Evolutionary conservation across 1,140 invertebrate genomes (phyloP).

Genomic region (Drosophila sechellia): DNA sequence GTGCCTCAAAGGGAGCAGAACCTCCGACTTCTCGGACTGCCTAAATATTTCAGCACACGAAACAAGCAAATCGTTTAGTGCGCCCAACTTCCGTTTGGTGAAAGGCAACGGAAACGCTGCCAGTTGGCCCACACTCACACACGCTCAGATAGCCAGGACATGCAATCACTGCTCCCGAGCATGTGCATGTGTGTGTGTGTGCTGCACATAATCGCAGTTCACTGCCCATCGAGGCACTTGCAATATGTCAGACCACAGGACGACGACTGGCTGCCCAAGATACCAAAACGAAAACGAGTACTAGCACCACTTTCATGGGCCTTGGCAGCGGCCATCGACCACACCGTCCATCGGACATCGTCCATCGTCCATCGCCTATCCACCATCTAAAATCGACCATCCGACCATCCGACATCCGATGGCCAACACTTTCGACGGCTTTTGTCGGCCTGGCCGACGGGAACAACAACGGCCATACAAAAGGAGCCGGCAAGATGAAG

Average conservation of each 20-base stretch:
- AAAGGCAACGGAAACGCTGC: conserved; percentile 68
- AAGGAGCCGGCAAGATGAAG: conserved; percentile 52
- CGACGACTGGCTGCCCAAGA: conserved; percentile 61
- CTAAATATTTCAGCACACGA: conserved; percentile 71
- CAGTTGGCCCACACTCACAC: conserved; percentile 9
- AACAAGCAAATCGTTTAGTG: conserved; percentile 82
- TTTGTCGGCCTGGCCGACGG: conserved; percentile 43
- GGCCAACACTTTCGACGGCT: conserved; percentile 50
- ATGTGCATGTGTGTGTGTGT: conserved; percentile 36
- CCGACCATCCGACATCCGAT: conserved; percentile 15
- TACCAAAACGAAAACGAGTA: conserved; percentile 37
- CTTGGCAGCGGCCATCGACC: conserved; percentile 32
- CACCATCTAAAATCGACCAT: conserved; percentile 3
- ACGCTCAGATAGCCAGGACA: conserved; percentile 33
- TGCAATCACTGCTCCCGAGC: conserved; percentile 43
- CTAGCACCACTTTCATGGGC: conserved; percentile 40
- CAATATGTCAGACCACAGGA: conserved; percentile 68
- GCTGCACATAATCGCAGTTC: conserved; percentile 71
- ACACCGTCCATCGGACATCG: neutral
- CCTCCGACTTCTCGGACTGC: conserved; percentile 28
- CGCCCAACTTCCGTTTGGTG: conserved; percentile 67
- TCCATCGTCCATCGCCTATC: conserved; percentile 25
- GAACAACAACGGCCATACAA: conserved; percentile 21
- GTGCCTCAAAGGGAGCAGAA: conserved; percentile 2
- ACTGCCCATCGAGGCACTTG: conserved; percentile 76